Evolutionary conservation across 2,113 vertebrate genomes (phyloP).

Genomic region (Notiomystis cincta): DNA sequence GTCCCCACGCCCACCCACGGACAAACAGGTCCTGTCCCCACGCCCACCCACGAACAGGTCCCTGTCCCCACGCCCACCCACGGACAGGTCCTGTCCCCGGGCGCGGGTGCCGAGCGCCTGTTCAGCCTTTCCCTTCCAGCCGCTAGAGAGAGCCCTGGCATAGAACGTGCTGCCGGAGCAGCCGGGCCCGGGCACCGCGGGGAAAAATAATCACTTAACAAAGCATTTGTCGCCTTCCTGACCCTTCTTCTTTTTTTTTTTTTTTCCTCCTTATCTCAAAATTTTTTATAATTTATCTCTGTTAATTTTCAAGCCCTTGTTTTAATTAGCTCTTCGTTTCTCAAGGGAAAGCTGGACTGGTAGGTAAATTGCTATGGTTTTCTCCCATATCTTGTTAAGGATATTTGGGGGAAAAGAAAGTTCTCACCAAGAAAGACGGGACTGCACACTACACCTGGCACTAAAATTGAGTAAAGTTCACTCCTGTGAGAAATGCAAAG

Average conservation of each 20-base stretch:
- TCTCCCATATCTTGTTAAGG: background rate
- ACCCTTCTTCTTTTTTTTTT: fast-evolving
- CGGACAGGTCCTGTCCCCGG: background rate
- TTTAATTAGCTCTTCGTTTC: background rate
- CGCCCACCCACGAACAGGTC: no score
- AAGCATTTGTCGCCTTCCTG: background rate
- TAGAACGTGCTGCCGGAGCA: background rate
- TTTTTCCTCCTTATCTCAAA: background rate
- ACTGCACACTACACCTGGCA: background rate
- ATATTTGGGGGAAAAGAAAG: background rate
- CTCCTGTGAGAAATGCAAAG: background rate
- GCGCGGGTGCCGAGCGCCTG: fast-evolving
- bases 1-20: no score
- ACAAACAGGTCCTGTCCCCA: background rate
- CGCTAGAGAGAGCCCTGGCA: slow-evolving; percentile 33
- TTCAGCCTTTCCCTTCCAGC: background rate
- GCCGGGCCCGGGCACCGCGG: fast-evolving
- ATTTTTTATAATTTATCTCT: background rate
- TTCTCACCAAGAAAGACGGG: background rate
- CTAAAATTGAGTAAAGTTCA: background rate
- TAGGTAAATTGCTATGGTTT: background rate
- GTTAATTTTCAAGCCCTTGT: background rate
- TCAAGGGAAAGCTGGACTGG: background rate
- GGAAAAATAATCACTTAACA: background rate
- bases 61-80: background rate